Conservation (phyloP, 2,797 vertebrate species). For the Girardinus metallicus region DNA sequence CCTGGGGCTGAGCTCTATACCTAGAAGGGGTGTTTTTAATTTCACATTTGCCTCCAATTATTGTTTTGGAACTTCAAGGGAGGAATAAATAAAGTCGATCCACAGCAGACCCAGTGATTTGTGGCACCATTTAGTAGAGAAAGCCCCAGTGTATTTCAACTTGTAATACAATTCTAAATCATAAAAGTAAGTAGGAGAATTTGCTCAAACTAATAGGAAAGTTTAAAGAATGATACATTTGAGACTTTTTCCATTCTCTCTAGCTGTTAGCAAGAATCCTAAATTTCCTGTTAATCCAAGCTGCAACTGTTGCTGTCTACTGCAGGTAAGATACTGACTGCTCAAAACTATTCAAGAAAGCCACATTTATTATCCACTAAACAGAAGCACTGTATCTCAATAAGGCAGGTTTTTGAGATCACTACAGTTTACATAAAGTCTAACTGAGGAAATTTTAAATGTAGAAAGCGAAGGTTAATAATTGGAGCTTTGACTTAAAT, state of each 20-base stretch:
- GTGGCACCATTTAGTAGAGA: not conserved
- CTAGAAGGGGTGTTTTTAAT: not conserved
- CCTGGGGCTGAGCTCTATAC: not conserved
- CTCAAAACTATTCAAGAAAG: not conserved
- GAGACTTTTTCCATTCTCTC: too few relatives aligned
- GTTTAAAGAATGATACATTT: not conserved
- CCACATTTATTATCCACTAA: constrained; percentile 13
- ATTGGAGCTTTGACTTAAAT: not conserved
- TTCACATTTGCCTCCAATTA: too few relatives aligned
- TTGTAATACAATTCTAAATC: not conserved
- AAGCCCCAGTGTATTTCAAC: not conserved
- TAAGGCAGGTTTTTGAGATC: constrained; percentile 21
- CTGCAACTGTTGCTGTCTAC: not conserved
- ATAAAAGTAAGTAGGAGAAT: not conserved
- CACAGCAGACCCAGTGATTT: not conserved
- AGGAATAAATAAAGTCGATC: not conserved
- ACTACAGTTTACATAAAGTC: constrained; percentile 13
- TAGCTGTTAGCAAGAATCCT: not conserved
- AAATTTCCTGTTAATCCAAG: not conserved
- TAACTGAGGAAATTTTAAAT: constrained; percentile 17
- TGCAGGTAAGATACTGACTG: not conserved
- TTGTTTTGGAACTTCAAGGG: too few relatives aligned
- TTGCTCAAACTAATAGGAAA: not conserved
- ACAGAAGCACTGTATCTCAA: not conserved
- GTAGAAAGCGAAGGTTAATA: not conserved